These are phyloP conservation scores for Trididemnum clinides DNA, from an alignment of 23 tunicate species.

Conservation along the genomic window DNA sequence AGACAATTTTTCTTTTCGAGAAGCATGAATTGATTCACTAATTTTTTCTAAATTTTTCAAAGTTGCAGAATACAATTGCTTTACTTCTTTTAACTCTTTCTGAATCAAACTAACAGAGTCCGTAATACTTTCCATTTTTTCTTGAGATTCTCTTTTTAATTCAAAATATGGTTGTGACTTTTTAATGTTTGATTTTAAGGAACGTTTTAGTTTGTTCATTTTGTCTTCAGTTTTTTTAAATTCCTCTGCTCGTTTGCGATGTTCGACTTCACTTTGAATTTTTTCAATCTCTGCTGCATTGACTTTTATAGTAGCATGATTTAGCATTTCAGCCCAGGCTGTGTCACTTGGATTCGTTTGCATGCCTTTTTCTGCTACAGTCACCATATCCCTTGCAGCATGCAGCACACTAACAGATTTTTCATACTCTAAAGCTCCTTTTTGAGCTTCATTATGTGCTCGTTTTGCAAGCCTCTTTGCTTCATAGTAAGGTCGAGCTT, in stretches of 20 bases:
- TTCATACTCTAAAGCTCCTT: slow-evolving; percentile 77
- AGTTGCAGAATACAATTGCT: slow-evolving; percentile 52
- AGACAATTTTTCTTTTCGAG: not conserved
- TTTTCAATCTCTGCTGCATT: slow-evolving; percentile 78
- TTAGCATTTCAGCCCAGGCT: slow-evolving; percentile 98
- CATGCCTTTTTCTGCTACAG: slow-evolving; percentile 98
- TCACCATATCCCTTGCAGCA: slow-evolving; percentile 95
- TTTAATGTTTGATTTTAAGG: slow-evolving; percentile 41
- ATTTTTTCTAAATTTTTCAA: slow-evolving; percentile 58
- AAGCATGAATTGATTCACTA: slow-evolving; percentile 57
- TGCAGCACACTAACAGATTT: slow-evolving; percentile 87
- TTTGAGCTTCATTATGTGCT: slow-evolving; percentile 49
- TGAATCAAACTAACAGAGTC: slow-evolving; percentile 19
- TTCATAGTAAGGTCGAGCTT: slow-evolving; percentile 87
- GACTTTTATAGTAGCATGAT: slow-evolving; percentile 87
- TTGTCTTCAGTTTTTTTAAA: slow-evolving; percentile 68
- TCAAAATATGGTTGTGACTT: slow-evolving; percentile 71
- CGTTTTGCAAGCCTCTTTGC: slow-evolving; percentile 64
- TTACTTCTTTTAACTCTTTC: slow-evolving; percentile 20
- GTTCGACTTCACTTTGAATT: slow-evolving; percentile 66
- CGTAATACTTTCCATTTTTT: slow-evolving; percentile 8
- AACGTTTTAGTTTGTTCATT: slow-evolving; percentile 47
- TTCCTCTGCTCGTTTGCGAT: slow-evolving; percentile 53
- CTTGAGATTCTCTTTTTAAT: slow-evolving; percentile 46
- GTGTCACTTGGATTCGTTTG: slow-evolving; percentile 53